phyloP scores from a whole-genome alignment of 1,140 invertebrate species.

The Drosophila funebris region DNA sequence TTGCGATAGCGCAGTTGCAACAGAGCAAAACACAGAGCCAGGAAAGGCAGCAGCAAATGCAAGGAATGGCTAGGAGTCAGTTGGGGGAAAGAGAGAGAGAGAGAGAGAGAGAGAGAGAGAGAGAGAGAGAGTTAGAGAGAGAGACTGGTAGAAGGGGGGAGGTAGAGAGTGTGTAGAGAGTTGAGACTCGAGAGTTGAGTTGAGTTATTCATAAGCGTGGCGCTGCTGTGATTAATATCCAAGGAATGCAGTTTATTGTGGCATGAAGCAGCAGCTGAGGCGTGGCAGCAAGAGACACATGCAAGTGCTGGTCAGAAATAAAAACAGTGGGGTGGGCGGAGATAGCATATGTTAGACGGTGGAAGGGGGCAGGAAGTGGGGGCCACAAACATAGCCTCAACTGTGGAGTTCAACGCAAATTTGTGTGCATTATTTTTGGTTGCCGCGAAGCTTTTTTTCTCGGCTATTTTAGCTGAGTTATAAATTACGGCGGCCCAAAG shows the following conservation, averaged over 20 bases:
- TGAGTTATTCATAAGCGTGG: constrained; percentile 50
- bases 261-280: constrained; percentile 12
- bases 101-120: not conserved
- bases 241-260: constrained; percentile 75
- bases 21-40: too few species aligned
- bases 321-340: not conserved
- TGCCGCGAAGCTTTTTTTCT: constrained; percentile 61
- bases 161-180: not conserved
- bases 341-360: constrained; percentile 26
- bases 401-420: constrained; percentile 57
- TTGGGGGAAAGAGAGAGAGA: not conserved
- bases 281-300: constrained; percentile 40
- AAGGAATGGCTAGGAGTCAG: not conserved
- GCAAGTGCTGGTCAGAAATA: not conserved
- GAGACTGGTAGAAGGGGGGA: not conserved
- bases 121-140: not conserved
- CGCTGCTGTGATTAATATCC: constrained; percentile 76
- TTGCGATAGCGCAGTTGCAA: too few species aligned
- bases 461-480: constrained; percentile 76
- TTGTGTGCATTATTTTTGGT: constrained; percentile 68
- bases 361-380: not conserved
- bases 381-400: constrained; percentile 4
- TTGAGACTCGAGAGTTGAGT: constrained; percentile 17
- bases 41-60: too few species aligned
- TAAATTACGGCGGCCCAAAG: constrained; percentile 72